Conservation (phyloP, 2,888 invertebrate species). For the Falcaria lacertinaria region DNA sequence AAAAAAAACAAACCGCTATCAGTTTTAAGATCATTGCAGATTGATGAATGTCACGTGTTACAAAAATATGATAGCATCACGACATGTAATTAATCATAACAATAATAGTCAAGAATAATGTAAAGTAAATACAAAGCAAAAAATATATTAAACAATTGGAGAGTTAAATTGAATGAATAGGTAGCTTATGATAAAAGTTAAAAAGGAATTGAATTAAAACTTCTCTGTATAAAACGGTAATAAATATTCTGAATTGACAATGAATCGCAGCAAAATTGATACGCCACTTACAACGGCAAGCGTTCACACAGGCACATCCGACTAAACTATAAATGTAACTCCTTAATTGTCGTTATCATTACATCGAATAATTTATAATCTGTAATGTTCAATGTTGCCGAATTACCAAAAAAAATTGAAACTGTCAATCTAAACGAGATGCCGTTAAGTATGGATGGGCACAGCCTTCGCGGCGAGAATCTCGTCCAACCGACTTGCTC, state of each 20-base stretch:
- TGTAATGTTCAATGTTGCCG: slow-evolving; percentile 46
- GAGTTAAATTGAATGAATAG: not conserved
- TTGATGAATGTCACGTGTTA: no score
- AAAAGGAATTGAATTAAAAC: not conserved
- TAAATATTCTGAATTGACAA: not conserved
- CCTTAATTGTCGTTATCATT: slow-evolving; percentile 30
- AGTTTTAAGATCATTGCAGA: no score
- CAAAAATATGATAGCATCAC: not conserved
- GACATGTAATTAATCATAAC: not conserved
- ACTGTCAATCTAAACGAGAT: slow-evolving; percentile 9
- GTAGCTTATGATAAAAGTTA: not conserved
- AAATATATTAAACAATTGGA: not conserved
- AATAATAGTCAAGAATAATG: not conserved
- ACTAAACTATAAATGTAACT: slow-evolving; percentile 32
- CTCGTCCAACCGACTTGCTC: slow-evolving; percentile 20
- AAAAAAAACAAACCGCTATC: slow-evolving; percentile 4
- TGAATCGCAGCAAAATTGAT: slow-evolving; percentile 10
- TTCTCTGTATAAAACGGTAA: not conserved
- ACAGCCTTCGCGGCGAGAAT: slow-evolving; percentile 10
- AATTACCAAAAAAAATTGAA: slow-evolving; percentile 47
- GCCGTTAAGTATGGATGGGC: slow-evolving; percentile 12
- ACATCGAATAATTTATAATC: slow-evolving; percentile 8
- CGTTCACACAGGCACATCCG: slow-evolving; percentile 49
- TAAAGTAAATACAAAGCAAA: not conserved
- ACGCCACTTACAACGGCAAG: slow-evolving; percentile 31